phyloP scores from a whole-genome alignment of 2,113 vertebrate species.

The Deroptyus accipitrinus region DNA sequence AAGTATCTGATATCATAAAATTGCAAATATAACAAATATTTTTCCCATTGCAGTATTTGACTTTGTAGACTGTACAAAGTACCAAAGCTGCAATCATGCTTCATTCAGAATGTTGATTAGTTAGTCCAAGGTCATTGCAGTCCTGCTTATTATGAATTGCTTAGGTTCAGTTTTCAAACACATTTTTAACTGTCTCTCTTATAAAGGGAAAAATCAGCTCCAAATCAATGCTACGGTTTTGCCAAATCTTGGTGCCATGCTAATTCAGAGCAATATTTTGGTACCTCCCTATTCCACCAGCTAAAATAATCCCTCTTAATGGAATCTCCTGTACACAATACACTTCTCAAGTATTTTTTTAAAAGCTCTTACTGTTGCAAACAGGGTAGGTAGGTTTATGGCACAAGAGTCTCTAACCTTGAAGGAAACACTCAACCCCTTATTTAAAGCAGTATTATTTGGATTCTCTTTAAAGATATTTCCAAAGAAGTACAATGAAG shows the following conservation, averaged over 20 bases:
- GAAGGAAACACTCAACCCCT: neutral
- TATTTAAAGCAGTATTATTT: neutral
- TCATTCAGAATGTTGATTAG: neutral
- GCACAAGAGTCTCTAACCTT: neutral
- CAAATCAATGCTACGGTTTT: neutral
- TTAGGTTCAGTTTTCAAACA: neutral
- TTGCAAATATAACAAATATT: neutral
- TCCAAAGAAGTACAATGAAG: neutral
- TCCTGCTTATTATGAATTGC: neutral
- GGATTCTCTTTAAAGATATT: neutral
- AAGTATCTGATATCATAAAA: neutral
- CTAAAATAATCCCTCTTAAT: neutral
- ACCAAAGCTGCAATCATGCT: neutral
- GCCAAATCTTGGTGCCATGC: neutral
- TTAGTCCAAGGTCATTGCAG: neutral
- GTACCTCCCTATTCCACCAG: neutral
- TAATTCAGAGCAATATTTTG: neutral
- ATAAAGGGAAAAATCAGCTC: neutral
- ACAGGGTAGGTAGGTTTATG: neutral
- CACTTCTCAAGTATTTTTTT: neutral
- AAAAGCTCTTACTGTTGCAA: neutral
- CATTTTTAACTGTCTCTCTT: neutral
- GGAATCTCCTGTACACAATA: neutral
- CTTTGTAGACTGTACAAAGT: neutral
- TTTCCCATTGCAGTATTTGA: neutral